Percentiles rank a stretch among this genome's conserved stretches.
phyloP scores from a whole-genome alignment of 2,888 invertebrate genomes.

The Drosophila meridiana region DNA sequence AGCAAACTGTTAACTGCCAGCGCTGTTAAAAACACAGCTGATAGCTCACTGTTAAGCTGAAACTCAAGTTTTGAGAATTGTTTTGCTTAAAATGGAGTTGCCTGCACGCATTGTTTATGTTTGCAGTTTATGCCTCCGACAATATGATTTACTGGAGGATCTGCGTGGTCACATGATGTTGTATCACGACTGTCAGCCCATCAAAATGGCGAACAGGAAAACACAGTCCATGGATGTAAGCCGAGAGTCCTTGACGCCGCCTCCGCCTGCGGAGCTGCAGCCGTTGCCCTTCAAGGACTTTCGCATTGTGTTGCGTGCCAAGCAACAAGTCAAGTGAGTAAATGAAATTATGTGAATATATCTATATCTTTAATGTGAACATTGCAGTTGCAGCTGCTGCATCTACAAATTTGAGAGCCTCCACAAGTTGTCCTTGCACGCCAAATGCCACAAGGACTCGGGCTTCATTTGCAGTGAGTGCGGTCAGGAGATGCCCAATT shows the following conservation, averaged over 20 bases:
- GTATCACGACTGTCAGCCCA: conserved; percentile 74
- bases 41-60: neutral
- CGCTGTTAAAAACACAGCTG: conserved; percentile 39
- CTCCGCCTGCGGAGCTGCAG: conserved; percentile 52
- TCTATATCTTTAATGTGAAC: neutral
- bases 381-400: conserved; percentile 87
- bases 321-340: conserved; percentile 69
- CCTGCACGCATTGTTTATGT: conserved; percentile 68
- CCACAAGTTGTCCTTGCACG: conserved; percentile 85
- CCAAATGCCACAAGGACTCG: conserved; percentile 85
- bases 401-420: conserved; percentile 86
- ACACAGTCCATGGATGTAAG: neutral
- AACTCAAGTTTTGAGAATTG: neutral
- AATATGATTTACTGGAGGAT: conserved; percentile 75
- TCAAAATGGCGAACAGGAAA: conserved; percentile 17
- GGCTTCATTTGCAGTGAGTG: conserved; percentile 87
- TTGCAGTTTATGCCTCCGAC: conserved; percentile 76
- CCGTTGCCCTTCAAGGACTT: conserved; percentile 83
- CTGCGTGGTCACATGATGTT: conserved; percentile 83
- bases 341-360: neutral
- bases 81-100: conserved; percentile 16
- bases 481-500: conserved; percentile 86
- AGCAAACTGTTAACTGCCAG: conserved; percentile 2
- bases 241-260: neutral
- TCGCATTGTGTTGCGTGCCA: conserved; percentile 73